These are phyloP conservation scores for Hyles euphorbiae DNA, from an alignment of 1,140 invertebrate species.

Conservation along the genomic window DNA sequence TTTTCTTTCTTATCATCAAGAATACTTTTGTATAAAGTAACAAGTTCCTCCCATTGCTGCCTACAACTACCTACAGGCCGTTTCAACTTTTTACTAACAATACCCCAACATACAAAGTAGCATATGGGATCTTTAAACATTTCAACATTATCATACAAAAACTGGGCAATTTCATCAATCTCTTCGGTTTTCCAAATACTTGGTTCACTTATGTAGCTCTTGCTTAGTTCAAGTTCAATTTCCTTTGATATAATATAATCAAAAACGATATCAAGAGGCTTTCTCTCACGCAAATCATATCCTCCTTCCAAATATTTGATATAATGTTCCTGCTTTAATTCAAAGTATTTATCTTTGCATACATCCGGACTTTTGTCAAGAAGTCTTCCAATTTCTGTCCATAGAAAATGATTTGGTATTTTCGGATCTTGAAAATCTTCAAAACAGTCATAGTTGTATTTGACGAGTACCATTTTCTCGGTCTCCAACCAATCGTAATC, in stretches of 20 bases:
- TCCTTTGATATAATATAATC: conserved; percentile 61
- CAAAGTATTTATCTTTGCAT: conserved; percentile 47
- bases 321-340: conserved; percentile 46
- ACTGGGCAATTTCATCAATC: conserved; percentile 53
- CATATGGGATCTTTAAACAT: conserved; percentile 59
- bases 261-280: conserved; percentile 47
- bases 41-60: conserved; percentile 51
- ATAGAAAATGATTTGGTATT: conserved; percentile 57
- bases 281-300: conserved; percentile 39
- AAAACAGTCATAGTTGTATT: conserved; percentile 63
- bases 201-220: conserved; percentile 1
- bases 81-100: conserved; percentile 37
- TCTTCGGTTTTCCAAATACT: conserved; percentile 41
- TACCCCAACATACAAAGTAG: conserved; percentile 55
- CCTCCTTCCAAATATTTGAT: conserved; percentile 37
- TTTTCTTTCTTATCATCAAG: conserved; percentile 64
- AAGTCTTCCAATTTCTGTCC: conserved; percentile 60
- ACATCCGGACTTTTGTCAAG: conserved; percentile 45
- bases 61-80: conserved; percentile 33
- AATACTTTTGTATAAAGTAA: conserved; percentile 45
- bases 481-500: conserved; percentile 41
- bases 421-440: conserved; percentile 59
- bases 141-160: conserved; percentile 57
- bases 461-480: conserved; percentile 49
- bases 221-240: conserved; percentile 33